These are phyloP conservation scores for Eidolon helvum DNA, from an alignment of 2,113 vertebrate genomes.

Conservation along the genomic window DNA sequence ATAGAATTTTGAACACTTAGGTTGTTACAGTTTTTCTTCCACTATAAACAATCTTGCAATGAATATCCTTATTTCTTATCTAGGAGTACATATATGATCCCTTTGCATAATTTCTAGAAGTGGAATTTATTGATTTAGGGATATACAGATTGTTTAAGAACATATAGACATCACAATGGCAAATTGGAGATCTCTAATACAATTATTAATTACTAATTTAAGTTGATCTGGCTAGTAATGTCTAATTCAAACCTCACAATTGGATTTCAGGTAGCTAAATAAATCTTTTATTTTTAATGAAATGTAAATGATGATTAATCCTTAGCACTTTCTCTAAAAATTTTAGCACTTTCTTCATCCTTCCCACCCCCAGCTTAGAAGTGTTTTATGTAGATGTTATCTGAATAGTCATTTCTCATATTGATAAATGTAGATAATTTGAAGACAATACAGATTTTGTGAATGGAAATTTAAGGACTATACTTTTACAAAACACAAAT, in stretches of 20 bases:
- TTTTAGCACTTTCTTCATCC: background rate
- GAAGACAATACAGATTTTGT: background rate
- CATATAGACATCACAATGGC: background rate
- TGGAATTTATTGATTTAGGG: background rate
- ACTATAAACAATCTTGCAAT: background rate
- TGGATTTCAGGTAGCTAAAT: background rate
- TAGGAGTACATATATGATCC: background rate
- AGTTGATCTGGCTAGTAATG: background rate
- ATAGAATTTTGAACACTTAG: background rate
- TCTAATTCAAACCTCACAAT: background rate
- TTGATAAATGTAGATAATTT: background rate
- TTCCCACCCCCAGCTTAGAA: background rate
- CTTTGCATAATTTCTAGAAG: background rate
- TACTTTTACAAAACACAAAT: background rate
- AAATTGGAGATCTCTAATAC: background rate
- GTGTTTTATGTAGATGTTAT: background rate
- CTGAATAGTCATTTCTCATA: background rate
- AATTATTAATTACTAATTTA: background rate
- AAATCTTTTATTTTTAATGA: background rate
- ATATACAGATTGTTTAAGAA: background rate
- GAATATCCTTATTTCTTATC: background rate
- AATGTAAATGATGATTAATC: background rate
- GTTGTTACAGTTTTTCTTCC: background rate
- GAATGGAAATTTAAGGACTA: background rate
- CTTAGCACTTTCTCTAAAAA: background rate